Percentiles rank a stretch among this genome's conserved stretches.
These are phyloP conservation scores for Cryptosula pallasiana DNA, from an alignment of 2,888 invertebrate species.

Conservation along the genomic window DNA sequence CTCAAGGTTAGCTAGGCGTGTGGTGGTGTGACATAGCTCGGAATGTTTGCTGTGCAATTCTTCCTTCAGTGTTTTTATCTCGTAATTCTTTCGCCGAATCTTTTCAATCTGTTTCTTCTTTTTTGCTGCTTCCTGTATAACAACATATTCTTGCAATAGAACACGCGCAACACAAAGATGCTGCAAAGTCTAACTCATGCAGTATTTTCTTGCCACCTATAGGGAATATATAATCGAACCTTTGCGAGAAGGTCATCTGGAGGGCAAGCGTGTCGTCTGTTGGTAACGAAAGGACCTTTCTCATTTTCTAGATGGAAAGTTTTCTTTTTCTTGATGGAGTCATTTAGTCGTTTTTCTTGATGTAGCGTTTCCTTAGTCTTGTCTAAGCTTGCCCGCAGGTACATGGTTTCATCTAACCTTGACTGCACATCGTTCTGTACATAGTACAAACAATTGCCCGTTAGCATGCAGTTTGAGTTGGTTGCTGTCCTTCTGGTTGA, in stretches of 20 bases:
- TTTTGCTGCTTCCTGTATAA: constrained; percentile 29
- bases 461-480: no score
- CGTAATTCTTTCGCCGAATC: constrained; percentile 46
- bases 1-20: constrained; percentile 37
- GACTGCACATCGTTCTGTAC: constrained; percentile 44
- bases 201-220: no score
- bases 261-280: constrained; percentile 28
- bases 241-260: constrained; percentile 27
- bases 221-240: no score
- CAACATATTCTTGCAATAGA: no score
- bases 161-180: no score
- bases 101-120: constrained; percentile 41
- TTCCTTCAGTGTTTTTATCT: constrained; percentile 45
- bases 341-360: constrained; percentile 50
- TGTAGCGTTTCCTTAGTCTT: constrained; percentile 45
- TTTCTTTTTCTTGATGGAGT: constrained; percentile 51
- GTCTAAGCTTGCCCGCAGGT: constrained; percentile 47
- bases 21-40: constrained; percentile 35
- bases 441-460: no score
- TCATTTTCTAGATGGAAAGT: constrained; percentile 26
- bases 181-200: no score
- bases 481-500: no score
- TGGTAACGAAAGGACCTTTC: constrained; percentile 15
- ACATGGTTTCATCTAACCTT: constrained; percentile 47
- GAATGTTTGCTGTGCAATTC: constrained; percentile 42